Base-by-base conservation (phyloP, 2,113 vertebrate genomes). In the Serilophus lunatus region DNA sequence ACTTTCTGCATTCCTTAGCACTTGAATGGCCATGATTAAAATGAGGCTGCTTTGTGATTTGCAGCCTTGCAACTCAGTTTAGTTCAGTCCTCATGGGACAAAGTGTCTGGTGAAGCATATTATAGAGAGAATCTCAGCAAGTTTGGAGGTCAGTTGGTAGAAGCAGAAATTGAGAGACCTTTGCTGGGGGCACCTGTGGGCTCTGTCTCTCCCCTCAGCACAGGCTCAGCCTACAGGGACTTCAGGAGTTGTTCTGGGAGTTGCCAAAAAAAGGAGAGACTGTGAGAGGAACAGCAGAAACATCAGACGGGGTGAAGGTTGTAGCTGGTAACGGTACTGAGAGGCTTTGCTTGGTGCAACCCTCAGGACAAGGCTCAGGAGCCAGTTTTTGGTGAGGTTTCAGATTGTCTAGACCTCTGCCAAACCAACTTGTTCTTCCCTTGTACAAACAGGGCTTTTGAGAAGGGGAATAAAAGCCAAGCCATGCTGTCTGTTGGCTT, bases 1-100 rank as follows among this genome's bases (percentile, higher is more conserved):
- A 89, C 59, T 92, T 75, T 74, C 56, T 85, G 81, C 82, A 63
- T 96, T 96, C 90, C 92, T 93, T 80, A 92, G 90, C 89, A 88
- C 83, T 93, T 74, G 71, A 89, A 83, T 72, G 87, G 82, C 80
- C 82, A 9, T 77, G 70, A 86, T 93, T 87, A 86, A 94, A 94
- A 96, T 75, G 93, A 92, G 81, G 61, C 88, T 79, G 88, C 88
- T 92, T 68, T 1, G 3, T 94, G 95, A 95, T 95, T 76, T 92
- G 86, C 95, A 94, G 86, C 38, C 54, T 64, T 85, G 77, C 86
- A 75, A 69, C 88, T 96, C 89, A 69, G 78, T 96, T 88, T 63
- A 51, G 64, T 65, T 68, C 82, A 22, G 40, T 85, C 86, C 95
- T 92, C 92, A 7, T 44, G 93, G 89, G 92, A 94, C 92, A 79